Evolutionary conservation across 2,888 invertebrate genomes (phyloP).

Genomic region (Ichneumoninae sp.): DNA sequence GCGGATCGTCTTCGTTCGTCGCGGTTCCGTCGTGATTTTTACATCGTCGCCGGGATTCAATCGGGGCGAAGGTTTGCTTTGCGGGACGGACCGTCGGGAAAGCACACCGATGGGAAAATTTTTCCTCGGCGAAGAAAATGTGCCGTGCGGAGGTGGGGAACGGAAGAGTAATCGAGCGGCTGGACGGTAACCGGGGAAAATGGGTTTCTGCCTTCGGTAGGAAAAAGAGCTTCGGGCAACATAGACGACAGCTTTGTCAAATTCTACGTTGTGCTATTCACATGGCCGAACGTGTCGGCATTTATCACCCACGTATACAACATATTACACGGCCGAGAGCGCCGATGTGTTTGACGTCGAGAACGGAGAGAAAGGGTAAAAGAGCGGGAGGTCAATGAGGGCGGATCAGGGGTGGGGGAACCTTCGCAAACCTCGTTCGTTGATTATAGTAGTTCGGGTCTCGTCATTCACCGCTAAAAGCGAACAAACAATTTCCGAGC

Average conservation of each 20-base stretch:
- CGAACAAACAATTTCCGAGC: constrained; percentile 39
- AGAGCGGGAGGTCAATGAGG: constrained; percentile 4
- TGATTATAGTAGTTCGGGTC: constrained; percentile 26
- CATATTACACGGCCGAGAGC: constrained; percentile 45
- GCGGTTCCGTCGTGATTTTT: background rate
- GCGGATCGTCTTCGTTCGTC: background rate
- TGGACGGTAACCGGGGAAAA: background rate
- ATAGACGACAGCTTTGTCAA: constrained; percentile 37
- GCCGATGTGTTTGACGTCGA: constrained; percentile 53
- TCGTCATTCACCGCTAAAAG: constrained; percentile 36
- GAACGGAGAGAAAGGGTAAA: constrained; percentile 30
- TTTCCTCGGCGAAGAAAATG: background rate
- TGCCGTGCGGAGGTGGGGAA: background rate
- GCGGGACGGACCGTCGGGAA: background rate
- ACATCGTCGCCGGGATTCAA: background rate
- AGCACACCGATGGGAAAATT: background rate
- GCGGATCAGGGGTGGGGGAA: background rate
- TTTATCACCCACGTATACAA: constrained; percentile 26
- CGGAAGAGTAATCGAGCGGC: background rate
- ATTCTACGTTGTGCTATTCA: constrained; percentile 33
- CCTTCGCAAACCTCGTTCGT: constrained; percentile 26
- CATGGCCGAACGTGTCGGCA: constrained; percentile 45
- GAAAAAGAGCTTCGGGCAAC: background rate
- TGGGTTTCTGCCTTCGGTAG: constrained; percentile 18
- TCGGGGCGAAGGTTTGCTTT: background rate